Evolutionary conservation across 2,797 vertebrate genomes (phyloP).

Genomic region (Acrossocheilus wenchowensis): DNA sequence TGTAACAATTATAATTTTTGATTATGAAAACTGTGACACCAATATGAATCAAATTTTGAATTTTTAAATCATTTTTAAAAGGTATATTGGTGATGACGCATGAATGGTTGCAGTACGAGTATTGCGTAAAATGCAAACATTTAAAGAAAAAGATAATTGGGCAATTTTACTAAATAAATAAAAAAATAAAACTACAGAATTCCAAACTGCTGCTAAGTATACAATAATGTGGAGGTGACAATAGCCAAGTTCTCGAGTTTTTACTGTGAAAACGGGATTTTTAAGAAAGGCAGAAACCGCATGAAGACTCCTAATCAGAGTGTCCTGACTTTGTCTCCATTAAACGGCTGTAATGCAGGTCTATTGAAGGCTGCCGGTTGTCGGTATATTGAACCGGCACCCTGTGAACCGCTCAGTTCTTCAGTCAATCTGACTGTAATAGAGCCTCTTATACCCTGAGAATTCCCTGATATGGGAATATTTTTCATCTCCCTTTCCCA

Average conservation of each 20-base stretch:
- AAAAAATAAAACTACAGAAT: background rate
- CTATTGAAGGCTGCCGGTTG: background rate
- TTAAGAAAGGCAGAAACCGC: background rate
- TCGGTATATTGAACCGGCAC: conserved; percentile 26
- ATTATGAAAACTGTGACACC: background rate
- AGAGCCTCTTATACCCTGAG: conserved; percentile 16
- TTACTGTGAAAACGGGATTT: background rate
- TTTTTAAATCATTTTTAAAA: background rate
- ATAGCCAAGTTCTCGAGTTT: background rate
- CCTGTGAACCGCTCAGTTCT: conserved; percentile 20
- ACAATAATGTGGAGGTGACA: background rate
- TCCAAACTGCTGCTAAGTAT: background rate
- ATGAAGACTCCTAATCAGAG: background rate
- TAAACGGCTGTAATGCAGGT: background rate
- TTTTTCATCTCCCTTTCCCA: conserved; percentile 52
- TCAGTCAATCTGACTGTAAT: conserved; percentile 37
- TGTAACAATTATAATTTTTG: background rate
- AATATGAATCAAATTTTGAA: background rate
- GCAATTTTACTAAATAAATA: background rate
- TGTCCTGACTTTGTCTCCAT: conserved; percentile 13
- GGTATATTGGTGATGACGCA: background rate
- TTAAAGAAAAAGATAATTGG: background rate
- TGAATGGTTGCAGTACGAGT: no score
- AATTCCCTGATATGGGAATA: conserved; percentile 46
- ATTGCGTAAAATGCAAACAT: background rate